Evolutionary conservation across 2,113 vertebrate species (phyloP).

Genomic region (Zonotrichia leucophrys): DNA sequence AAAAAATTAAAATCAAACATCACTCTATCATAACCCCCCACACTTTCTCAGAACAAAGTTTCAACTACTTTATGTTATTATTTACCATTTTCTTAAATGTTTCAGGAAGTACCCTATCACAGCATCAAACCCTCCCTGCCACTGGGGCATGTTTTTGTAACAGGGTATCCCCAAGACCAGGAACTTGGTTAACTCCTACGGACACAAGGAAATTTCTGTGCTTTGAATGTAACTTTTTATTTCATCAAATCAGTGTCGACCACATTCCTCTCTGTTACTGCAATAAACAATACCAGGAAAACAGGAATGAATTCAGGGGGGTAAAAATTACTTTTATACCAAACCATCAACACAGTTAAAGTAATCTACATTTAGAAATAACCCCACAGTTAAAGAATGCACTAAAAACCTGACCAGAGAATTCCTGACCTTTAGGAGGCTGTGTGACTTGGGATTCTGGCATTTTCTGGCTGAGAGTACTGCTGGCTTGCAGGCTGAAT

Average conservation of each 20-base stretch:
- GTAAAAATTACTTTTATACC: background rate
- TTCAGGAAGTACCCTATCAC: rapidly evolving
- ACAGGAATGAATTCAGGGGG: background rate
- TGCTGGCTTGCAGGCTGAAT: background rate
- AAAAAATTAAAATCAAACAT: background rate
- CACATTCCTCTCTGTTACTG: background rate
- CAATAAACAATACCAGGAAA: background rate
- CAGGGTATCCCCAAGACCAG: background rate
- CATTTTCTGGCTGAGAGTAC: background rate
- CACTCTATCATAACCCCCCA: background rate
- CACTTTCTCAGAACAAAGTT: background rate
- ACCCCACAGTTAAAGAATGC: background rate
- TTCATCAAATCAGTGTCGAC: background rate
- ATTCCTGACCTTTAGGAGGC: background rate
- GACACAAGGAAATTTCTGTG: background rate
- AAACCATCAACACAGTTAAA: background rate
- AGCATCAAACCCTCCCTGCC: background rate
- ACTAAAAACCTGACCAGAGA: background rate
- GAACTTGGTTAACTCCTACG: background rate
- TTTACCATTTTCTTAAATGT: background rate
- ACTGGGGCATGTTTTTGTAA: background rate
- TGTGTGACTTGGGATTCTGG: background rate
- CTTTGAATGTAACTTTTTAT: background rate
- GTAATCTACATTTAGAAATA: background rate
- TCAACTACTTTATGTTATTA: background rate